A percentile compares a stretch with the other conserved stretches of the same genome.
Conservation (phyloP, 2,888 invertebrate genomes). For the Ferrisia virgata region DNA sequence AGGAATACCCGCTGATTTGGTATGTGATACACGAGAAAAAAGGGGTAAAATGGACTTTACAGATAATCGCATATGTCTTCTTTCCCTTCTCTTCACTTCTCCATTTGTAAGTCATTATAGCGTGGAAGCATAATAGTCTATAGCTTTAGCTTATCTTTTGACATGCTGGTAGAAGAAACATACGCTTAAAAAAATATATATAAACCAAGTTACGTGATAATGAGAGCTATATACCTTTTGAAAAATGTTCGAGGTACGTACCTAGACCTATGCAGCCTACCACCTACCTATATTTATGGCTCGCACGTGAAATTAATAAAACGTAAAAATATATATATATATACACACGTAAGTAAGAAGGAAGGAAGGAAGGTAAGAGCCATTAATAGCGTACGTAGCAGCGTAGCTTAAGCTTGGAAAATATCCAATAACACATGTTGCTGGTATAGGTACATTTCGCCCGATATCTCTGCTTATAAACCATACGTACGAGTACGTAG, state of each 20-base stretch:
- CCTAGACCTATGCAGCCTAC: too few species aligned
- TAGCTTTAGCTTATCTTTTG: too few species aligned
- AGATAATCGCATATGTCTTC: too few species aligned
- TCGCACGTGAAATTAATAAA: background rate
- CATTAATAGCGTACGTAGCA: conserved; percentile 36
- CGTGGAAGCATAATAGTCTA: too few species aligned
- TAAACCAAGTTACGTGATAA: background rate
- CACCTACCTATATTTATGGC: background rate
- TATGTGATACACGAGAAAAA: too few species aligned
- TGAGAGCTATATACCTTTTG: background rate
- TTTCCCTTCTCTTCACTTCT: too few species aligned
- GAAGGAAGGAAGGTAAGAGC: background rate
- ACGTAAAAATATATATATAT: background rate
- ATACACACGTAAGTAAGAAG: too few species aligned
- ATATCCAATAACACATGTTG: conserved; percentile 44
- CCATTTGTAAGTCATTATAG: too few species aligned
- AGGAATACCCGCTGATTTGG: too few species aligned
- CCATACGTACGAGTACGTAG: too few species aligned
- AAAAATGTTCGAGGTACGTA: background rate
- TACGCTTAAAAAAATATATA: background rate
- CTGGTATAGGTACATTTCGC: conserved; percentile 8
- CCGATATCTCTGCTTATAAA: background rate
- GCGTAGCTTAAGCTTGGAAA: conserved; percentile 35
- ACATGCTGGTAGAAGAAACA: too few species aligned
- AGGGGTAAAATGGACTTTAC: too few species aligned